phyloP scores from a whole-genome alignment of 1,140 invertebrate species.

The Formica exsecta region DNA sequence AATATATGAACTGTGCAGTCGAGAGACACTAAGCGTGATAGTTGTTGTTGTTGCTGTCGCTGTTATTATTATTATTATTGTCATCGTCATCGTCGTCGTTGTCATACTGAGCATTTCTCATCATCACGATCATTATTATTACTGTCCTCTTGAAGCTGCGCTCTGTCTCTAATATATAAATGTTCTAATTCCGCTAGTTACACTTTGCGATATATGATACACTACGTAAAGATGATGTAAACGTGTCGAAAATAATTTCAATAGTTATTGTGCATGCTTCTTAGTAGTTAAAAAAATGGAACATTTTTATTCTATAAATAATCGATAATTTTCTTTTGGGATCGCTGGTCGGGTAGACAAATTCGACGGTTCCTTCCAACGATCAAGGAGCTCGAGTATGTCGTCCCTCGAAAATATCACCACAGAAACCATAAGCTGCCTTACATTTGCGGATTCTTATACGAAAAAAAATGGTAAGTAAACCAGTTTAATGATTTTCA shows the following conservation, averaged over 20 bases:
- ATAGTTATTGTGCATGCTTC: constrained; percentile 71
- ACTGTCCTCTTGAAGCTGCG: constrained; percentile 55
- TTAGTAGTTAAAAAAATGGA: constrained; percentile 38
- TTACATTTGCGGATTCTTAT: constrained; percentile 98
- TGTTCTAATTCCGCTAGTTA: constrained; percentile 56
- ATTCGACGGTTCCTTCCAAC: constrained; percentile 97
- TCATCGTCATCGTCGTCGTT: constrained; percentile 61
- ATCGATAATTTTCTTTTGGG: constrained; percentile 83
- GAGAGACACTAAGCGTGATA: constrained; percentile 74
- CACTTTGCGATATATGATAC: constrained; percentile 41
- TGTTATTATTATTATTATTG: constrained; percentile 77
- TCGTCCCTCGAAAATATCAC: constrained; percentile 98
- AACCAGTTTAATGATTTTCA: not conserved
- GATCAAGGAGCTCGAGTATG: constrained; percentile 98
- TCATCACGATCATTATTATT: constrained; percentile 66
- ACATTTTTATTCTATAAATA: constrained; percentile 76
- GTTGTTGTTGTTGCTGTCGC: constrained; percentile 76
- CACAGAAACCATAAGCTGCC: constrained; percentile 97
- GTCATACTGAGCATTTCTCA: constrained; percentile 80
- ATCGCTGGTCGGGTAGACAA: constrained; percentile 95
- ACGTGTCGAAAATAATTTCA: constrained; percentile 50
- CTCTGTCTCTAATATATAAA: constrained; percentile 44
- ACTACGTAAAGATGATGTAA: constrained; percentile 54
- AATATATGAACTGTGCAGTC: constrained; percentile 65
- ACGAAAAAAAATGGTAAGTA: constrained; percentile 95